Conservation (phyloP, 2,113 vertebrate genomes). For the Ptilorrhoa leucosticta region DNA sequence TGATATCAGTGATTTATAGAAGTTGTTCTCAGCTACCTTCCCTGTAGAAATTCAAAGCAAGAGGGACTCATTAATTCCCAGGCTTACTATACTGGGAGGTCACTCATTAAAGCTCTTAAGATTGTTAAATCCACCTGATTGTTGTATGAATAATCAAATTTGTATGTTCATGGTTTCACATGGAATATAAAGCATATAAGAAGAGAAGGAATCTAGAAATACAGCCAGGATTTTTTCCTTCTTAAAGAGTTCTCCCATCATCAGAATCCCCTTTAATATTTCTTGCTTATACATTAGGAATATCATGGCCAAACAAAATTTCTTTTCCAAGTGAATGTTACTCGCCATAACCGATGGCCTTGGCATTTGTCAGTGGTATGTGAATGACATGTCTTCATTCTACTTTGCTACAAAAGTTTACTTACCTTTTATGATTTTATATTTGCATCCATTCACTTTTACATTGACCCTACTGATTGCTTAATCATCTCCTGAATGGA, state of each 20-base stretch:
- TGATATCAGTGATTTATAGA: background rate
- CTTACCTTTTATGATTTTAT: background rate
- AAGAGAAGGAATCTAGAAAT: background rate
- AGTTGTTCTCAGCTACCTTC: background rate
- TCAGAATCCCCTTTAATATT: background rate
- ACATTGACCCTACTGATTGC: background rate
- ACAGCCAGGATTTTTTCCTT: background rate
- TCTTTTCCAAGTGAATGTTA: background rate
- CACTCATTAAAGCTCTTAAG: background rate
- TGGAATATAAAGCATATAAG: background rate
- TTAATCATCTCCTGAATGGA: background rate
- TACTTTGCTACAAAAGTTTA: background rate
- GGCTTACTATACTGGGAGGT: background rate
- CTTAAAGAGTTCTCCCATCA: background rate
- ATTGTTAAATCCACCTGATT: background rate
- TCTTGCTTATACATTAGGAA: background rate
- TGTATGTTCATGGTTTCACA: background rate
- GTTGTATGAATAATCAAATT: background rate
- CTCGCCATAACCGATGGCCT: background rate
- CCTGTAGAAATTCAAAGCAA: background rate
- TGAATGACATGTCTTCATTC: background rate
- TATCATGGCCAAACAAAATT: background rate
- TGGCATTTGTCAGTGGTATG: background rate
- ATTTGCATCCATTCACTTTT: background rate
- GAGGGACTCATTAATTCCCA: background rate